Evolutionary conservation across 2,797 vertebrate genomes (phyloP), one percentile per base, ranked within the genome.

Genomic region (Cichlasoma orientale): DNA sequence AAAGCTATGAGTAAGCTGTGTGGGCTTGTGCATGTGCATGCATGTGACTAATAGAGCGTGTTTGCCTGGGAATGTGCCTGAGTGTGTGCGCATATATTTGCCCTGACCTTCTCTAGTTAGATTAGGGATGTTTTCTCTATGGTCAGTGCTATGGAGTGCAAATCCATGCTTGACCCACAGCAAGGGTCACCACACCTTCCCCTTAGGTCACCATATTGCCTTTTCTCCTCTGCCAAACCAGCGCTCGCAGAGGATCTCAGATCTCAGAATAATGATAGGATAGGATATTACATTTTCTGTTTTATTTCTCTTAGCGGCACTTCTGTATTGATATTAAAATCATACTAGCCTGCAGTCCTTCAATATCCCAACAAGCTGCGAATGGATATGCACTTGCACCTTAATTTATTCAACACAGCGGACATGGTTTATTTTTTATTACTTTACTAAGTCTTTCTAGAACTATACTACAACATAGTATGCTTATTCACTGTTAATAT

Each of bases 61-160:
- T 75, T 78, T 80, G 33, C 21, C 31, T 47, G 33, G 33, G 27
- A n/a, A 53, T 71, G 47, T 84, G 79, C 78, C 72, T 79, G 50
- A 76, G 82, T 84, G 70, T 72, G 78, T 69, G 47, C 11, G 16
- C 74, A 76, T 78, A 68, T 82, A 57, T 87, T 80, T 87, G 88
- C 77, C 85, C 83, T 81, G 88, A 92, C 88, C 90, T 85, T 75
- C 74, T 91, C 89, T 63, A 72, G 80, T 89, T 80, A 78, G 66
- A 92, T 91, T 82, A 82, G 83, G 19, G 2, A 50, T 90, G 84
- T 89, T 93, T 88, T 89, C 68, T 77, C 50, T 11, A 13, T 74
- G 76, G 76, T 25, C 2, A 31, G 10, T 75, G 72, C 86, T 85
- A 21, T 78, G 4, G 79, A 80, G 79, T 81, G 82, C 75, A 77